Percentiles rank a stretch among this genome's conserved stretches.
Evolutionary conservation across 2,797 vertebrate genomes (phyloP).

Genomic region (Gymnoscopelus braueri): DNA sequence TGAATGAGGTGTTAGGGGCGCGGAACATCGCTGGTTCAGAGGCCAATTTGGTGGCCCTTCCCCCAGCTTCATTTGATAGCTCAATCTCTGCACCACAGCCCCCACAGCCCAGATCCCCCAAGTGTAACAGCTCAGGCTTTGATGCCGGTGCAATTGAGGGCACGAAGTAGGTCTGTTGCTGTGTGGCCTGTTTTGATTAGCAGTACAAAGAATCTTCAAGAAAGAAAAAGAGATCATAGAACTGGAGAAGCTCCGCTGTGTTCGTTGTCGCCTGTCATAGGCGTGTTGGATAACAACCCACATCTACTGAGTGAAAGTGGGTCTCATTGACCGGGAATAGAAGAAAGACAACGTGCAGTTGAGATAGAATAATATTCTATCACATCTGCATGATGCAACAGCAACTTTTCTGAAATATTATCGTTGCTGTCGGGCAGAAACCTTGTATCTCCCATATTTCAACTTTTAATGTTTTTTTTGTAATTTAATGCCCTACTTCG

Average conservation of each 20-base stretch:
- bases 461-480: too few relatives aligned
- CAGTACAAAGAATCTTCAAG: constrained; percentile 1
- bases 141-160: constrained; percentile 34
- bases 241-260: not conserved
- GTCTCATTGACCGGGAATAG: not conserved
- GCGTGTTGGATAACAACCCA: not conserved
- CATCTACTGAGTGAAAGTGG: not conserved
- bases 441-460: too few relatives aligned
- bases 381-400: too few relatives aligned
- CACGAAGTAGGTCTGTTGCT: constrained; percentile 16
- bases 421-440: too few relatives aligned
- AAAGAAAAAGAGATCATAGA: too few relatives aligned
- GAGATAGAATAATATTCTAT: too few relatives aligned
- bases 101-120: constrained; percentile 10
- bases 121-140: constrained; percentile 19
- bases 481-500: too few relatives aligned
- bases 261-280: constrained; percentile 1
- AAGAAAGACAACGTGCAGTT: not conserved
- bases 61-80: constrained; percentile 30
- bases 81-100: constrained; percentile 22
- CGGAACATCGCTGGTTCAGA: constrained; percentile 34
- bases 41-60: constrained; percentile 2
- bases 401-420: too few relatives aligned
- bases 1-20: constrained; percentile 26
- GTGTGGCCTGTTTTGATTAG: constrained; percentile 23